Percentiles rank a stretch among this genome's conserved stretches.
Conservation (phyloP, 2,888 invertebrate species). For the Pseudoips prasinana region DNA sequence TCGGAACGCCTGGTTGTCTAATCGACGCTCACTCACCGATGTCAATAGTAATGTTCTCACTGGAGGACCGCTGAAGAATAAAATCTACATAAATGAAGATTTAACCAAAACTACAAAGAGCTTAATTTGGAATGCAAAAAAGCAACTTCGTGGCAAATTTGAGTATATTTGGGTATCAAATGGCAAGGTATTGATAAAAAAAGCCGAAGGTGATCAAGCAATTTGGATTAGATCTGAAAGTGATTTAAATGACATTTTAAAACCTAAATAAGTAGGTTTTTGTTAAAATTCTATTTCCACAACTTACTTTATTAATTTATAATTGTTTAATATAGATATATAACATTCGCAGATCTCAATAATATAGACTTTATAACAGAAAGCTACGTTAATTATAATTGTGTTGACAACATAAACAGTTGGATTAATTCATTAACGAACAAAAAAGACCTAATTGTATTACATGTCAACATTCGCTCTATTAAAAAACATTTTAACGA, state of each 20-base stretch:
- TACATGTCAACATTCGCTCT: constrained; percentile 2
- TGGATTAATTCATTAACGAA: constrained; percentile 1
- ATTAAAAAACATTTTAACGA: constrained; percentile 1
- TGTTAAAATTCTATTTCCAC: background rate
- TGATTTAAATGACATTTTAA: background rate
- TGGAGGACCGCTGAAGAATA: constrained; percentile 1
- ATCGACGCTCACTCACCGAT: constrained; percentile 2
- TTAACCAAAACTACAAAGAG: background rate
- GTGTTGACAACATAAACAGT: background rate
- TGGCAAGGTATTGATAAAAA: constrained; percentile 5
- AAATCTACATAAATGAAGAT: constrained; percentile 6
- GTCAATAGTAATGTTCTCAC: constrained; percentile 4
- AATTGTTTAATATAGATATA: background rate
- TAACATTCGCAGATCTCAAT: constrained; percentile 3
- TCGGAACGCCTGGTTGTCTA: constrained; percentile 1
- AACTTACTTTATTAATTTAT: background rate
- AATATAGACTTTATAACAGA: background rate
- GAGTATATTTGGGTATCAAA: constrained; percentile 5
- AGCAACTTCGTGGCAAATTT: background rate
- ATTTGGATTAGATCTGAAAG: background rate
- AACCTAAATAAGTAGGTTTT: background rate
- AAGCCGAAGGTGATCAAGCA: constrained; percentile 2
- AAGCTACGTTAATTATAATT: constrained; percentile 1
- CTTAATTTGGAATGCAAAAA: background rate
- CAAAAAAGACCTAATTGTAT: constrained; percentile 1